phyloP scores from a whole-genome alignment of 2,797 vertebrate genomes.

The Phalanger gymnotis region DNA sequence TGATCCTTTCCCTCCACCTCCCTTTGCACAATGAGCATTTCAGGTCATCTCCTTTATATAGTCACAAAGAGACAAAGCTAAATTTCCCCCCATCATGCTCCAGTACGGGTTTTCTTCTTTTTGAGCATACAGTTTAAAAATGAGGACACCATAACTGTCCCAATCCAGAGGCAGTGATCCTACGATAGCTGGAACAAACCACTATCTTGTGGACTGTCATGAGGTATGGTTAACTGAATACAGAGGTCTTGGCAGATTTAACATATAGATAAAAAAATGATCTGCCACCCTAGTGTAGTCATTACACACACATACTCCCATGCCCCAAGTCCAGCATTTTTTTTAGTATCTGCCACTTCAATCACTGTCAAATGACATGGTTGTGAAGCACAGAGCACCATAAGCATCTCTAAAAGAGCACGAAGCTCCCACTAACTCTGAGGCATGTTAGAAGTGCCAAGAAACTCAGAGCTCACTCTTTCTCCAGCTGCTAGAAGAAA shows the following conservation, averaged over 20 bases:
- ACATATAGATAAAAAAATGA: slow-evolving; percentile 27
- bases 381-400: slow-evolving; percentile 69
- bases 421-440: slow-evolving; percentile 60
- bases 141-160: slow-evolving; percentile 47
- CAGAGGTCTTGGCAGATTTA: slow-evolving; percentile 70
- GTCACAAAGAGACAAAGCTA: slow-evolving; percentile 49
- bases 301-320: neutral
- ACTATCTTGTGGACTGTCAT: slow-evolving; percentile 69
- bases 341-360: slow-evolving; percentile 72
- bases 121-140: slow-evolving; percentile 46
- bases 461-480: slow-evolving; percentile 61
- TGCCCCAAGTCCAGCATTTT: neutral
- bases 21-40: slow-evolving; percentile 62
- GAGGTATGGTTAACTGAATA: slow-evolving; percentile 67
- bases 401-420: slow-evolving; percentile 69
- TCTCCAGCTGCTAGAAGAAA: slow-evolving; percentile 68
- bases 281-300: slow-evolving; percentile 6
- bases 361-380: slow-evolving; percentile 71
- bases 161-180: slow-evolving; percentile 60
- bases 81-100: slow-evolving; percentile 62
- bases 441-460: slow-evolving; percentile 73
- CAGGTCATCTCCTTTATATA: slow-evolving; percentile 69
- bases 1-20: slow-evolving; percentile 39
- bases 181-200: slow-evolving; percentile 75
- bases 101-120: slow-evolving; percentile 51